These are phyloP conservation scores for Nerophis ophidion DNA, from an alignment of 2,113 vertebrate genomes.

Conservation along the genomic window DNA sequence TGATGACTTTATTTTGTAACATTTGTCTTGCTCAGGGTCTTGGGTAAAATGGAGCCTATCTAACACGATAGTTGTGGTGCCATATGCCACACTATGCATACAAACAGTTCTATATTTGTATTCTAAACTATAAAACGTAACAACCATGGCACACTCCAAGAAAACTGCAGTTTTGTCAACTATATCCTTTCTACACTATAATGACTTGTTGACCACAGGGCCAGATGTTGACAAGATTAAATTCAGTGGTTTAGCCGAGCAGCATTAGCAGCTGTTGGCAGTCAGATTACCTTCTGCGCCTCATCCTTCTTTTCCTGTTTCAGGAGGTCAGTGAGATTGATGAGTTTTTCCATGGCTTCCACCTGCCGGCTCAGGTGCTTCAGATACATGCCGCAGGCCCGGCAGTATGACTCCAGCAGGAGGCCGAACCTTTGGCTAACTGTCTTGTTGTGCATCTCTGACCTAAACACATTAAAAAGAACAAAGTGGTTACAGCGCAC, in stretches of 20 bases:
- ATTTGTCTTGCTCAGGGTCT: too few species aligned
- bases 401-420: conserved; percentile 94
- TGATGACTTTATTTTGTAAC: too few species aligned
- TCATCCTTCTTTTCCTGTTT: conserved; percentile 99
- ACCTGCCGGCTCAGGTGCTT: conserved; percentile 97
- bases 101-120: background rate
- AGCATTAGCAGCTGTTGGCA: conserved; percentile 36
- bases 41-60: too few species aligned
- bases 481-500: conserved; percentile 3
- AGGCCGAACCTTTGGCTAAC: conserved; percentile 96
- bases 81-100: background rate
- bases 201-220: conserved; percentile 7
- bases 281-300: conserved; percentile 86
- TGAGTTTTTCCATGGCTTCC: conserved; percentile 98
- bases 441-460: conserved; percentile 99
- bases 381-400: conserved; percentile 96
- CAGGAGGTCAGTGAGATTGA: conserved; percentile 98
- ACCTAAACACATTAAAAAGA: conserved; percentile 67
- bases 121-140: background rate
- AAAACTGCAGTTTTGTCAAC: conserved; percentile 5
- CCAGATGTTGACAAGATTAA: conserved; percentile 40
- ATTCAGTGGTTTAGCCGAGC: conserved; percentile 19
- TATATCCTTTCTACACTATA: background rate
- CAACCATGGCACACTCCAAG: background rate
- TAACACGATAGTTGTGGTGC: too few species aligned